Evolutionary conservation across 2,888 invertebrate species (phyloP), one percentile per base, ranked within the genome.

Genomic region (Agonopterix subpropinquella): DNA sequence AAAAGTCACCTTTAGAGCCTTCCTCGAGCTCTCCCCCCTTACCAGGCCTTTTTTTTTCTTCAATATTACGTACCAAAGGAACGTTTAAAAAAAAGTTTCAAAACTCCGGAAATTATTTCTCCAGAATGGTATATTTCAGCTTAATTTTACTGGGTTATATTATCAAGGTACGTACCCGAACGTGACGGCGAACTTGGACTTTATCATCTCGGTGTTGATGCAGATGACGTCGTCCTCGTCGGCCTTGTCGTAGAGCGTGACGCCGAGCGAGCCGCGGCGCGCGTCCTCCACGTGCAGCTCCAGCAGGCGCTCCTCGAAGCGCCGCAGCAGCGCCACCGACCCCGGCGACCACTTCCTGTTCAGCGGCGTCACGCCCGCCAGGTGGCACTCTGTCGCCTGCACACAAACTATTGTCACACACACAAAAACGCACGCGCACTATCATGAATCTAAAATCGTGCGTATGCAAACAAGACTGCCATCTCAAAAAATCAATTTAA

Each of bases 331-430:
- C 0, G 66, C 58, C 11, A 84, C 81, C 0, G 87, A 78, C 1
- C 58, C 70, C 1, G 69, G 52, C 45, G 67, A 76, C 88, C 88
- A 88, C 47, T 73, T 74, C 54, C 78, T 81, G 56, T 79, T 78
- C 1, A 71, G 57, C 0, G 87, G 81, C 4, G 83, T 81, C 28
- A 88, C 73, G 1, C 85, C 84, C 0, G 80, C 77, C 11, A 88
- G 61, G 56, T 85, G 79, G 52, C 87, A 87, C 50, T 85, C 83
- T 0, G 73, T 73, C 1, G 85, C 74, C 87, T 87, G 58, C 8
- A 47, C 51, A 44, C 28, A 46, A 45, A 47, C 41, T 35, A 15
- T 44, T 36, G 13, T 9, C n/a, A n/a, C n/a, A n/a, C n/a, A n/a
- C n/a, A n/a, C n/a, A n/a, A n/a, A n/a, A n/a, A n/a, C n/a, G n/a